Base-by-base conservation (phyloP, 2,113 vertebrate species). In the Trichechus manatus region DNA sequence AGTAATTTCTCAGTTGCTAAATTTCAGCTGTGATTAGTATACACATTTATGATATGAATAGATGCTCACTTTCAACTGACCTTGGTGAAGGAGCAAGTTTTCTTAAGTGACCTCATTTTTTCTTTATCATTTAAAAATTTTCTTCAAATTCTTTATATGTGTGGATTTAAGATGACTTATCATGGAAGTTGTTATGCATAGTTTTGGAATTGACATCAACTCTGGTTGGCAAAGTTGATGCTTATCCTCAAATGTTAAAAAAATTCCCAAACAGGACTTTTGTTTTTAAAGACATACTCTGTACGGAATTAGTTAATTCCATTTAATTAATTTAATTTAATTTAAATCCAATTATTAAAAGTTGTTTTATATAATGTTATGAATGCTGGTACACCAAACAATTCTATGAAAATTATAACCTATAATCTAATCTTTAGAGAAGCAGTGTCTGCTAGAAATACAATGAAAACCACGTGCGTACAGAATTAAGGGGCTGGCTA, bases 201-300 rank as follows among this genome's bases (percentile, higher is more conserved):
- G 19, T 91, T 82, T 82, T 53, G 20, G 5, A 81, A 7, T 19
- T 59, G 25, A 92, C 77, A 56, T 83, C 31, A 61, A 89, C 39
- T 59, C 77, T 68, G 63, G 44, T 83, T 95, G 39, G 6, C 47
- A 92, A 83, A 74, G 42, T 72, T 95, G 25, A 66, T 77, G 56
- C 80, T 82, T 81, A 89, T 70, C 61, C 10, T 70, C 20, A 95
- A 92, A 75, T 91, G 13, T 36, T 14, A 47, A 79, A 90, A 42
- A 36, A 39, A 6, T 9, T 81, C 42, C 20, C 33, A 87, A 95
- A 29, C 53, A 75, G 17, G 10, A 36, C 10, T 88, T 88, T 89
- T 47, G 64, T 4, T 36, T 90, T 95, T 68, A 89, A 70, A 92
- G 36, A 31, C 9, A 14, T 39, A 2, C 23, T 75, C 42, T 92